Evolutionary conservation across 1,140 invertebrate species (phyloP).

Genomic region (Tetraneura akinire): DNA sequence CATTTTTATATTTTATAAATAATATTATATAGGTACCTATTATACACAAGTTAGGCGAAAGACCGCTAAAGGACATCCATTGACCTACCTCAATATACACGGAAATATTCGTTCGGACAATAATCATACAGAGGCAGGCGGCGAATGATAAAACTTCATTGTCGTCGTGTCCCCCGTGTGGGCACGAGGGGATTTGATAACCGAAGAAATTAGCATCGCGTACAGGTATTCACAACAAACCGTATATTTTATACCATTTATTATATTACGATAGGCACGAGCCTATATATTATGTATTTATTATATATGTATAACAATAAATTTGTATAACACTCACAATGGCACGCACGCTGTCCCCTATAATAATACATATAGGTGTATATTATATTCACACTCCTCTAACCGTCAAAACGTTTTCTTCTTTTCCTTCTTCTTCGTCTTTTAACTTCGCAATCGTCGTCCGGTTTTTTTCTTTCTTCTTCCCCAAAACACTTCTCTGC

Average conservation of each 20-base stretch:
- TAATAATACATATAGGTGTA: too few species aligned
- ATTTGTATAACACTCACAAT: too few species aligned
- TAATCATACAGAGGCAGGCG: neutral
- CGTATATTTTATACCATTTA: too few species aligned
- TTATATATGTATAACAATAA: too few species aligned
- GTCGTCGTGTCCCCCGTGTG: neutral
- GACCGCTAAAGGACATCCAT: neutral
- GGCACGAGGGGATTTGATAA: neutral
- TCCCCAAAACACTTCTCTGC: neutral
- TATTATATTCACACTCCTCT: neutral
- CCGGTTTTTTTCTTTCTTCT: neutral
- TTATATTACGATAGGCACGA: neutral
- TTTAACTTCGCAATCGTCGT: neutral
- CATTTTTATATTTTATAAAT: too few species aligned
- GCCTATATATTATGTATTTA: neutral
- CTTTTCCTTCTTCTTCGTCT: slow-evolving; percentile 3
- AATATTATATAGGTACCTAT: too few species aligned
- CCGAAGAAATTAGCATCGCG: slow-evolving; percentile 22
- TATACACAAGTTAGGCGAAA: too few species aligned
- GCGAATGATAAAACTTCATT: neutral
- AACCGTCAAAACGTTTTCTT: neutral
- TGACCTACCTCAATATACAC: neutral
- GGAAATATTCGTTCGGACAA: neutral
- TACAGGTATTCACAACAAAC: slow-evolving; percentile 20
- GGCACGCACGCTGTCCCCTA: neutral